Percentiles rank a stretch among this genome's conserved stretches.
Evolutionary conservation across 2,797 vertebrate species (phyloP).

Genomic region (Spinibarbus caldwelli): DNA sequence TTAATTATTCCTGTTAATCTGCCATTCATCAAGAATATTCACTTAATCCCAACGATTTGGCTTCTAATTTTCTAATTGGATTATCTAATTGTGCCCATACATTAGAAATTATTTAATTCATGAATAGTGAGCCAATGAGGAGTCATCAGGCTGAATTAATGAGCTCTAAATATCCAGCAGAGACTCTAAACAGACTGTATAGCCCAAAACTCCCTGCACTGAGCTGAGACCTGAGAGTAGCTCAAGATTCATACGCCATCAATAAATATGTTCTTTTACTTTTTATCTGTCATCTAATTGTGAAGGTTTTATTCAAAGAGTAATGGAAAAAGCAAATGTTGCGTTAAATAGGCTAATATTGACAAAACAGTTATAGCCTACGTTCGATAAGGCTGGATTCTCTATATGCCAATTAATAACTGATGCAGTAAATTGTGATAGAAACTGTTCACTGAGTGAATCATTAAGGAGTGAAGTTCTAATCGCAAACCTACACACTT

Average conservation of each 20-base stretch:
- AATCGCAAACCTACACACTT: constrained; percentile 3
- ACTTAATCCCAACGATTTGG: constrained; percentile 50
- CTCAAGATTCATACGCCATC: neutral
- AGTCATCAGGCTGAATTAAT: constrained; percentile 41
- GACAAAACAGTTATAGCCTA: constrained; percentile 13
- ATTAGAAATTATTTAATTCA: constrained; percentile 45
- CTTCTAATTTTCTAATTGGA: constrained; percentile 51
- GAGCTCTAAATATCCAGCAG: constrained; percentile 37
- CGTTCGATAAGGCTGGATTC: constrained; percentile 24
- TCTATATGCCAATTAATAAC: constrained; percentile 33
- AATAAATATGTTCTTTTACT: constrained; percentile 15
- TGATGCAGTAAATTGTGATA: constrained; percentile 36
- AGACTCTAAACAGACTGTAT: constrained; percentile 7
- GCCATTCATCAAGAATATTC: constrained; percentile 49
- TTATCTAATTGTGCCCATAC: constrained; percentile 55
- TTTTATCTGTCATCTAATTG: constrained; percentile 31
- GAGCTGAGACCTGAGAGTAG: neutral
- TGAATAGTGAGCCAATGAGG: constrained; percentile 47
- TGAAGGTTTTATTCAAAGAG: constrained; percentile 7
- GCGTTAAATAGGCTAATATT: constrained; percentile 44
- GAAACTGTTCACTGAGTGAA: constrained; percentile 1
- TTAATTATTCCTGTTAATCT: constrained; percentile 46
- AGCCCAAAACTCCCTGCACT: neutral
- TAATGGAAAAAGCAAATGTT: constrained; percentile 43
- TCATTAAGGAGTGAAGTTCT: constrained; percentile 5